Evolutionary conservation across 2,113 vertebrate species (phyloP), one percentile per base, ranked within the genome.

Genomic region (Charadrius vociferus): DNA sequence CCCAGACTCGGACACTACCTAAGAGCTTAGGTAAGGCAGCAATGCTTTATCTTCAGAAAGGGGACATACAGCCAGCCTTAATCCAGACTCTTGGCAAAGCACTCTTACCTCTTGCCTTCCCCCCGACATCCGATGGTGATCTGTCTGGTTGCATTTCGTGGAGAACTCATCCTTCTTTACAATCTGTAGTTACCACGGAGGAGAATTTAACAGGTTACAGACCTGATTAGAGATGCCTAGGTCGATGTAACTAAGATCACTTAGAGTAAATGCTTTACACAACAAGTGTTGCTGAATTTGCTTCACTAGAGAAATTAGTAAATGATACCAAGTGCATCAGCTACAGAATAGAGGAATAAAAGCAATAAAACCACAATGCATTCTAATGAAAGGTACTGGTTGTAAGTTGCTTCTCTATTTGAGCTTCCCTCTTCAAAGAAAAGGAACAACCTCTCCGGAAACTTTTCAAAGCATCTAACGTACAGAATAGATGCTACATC

Each of bases 71-170:
- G 3, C 29, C 36, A 66, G 80, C 47, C 67, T 37, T 27, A 12
- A 6, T 1, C 19, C n/a, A 47, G 59, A 20, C 34, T 39, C n/a
- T 26, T 67, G 65, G 62, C 37, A 87, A n/a, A 79, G 45, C 16
- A 53, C 34, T 82, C 97, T 95, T 92, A 99, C 99, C 99, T 99
- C 99, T 90, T 99, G 99, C 93, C 99, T 98, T 56, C 99, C 99
- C 20, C 99, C 99, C 4, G 99, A 98, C 99, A 99, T 99, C 21
- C 99, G 98, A 90, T 99, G 99, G 90, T 99, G 98, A 97, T 99
- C 99, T 0, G 99, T 99, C 98, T 99, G 99, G 97, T 99, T 99
- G 98, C 99, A 99, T 92, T 99, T 99, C 0, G 99, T 99, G 55
- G 99, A 99, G 96, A 99, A 99, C 95, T 99, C 99, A 2, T 99